Evolutionary conservation across 2,797 vertebrate species (phyloP).

Genomic region (Octomys mimax): DNA sequence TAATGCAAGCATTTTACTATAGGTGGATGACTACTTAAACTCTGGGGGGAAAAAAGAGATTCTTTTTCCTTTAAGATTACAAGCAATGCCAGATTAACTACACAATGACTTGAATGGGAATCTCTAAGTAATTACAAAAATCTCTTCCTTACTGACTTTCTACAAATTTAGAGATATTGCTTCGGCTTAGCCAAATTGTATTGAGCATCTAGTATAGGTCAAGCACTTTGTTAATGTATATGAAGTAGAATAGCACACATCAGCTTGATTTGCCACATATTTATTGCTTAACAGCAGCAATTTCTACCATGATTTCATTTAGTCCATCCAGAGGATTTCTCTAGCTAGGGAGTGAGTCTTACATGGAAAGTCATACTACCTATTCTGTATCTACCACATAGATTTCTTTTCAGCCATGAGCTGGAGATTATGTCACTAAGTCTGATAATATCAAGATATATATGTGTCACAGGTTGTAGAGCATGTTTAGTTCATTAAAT

Average conservation of each 20-base stretch:
- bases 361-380: slow-evolving; percentile 23
- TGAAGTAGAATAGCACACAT: neutral
- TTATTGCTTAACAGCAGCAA: neutral
- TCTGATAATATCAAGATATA: neutral
- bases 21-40: slow-evolving; percentile 25
- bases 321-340: slow-evolving; percentile 19
- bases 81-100: slow-evolving; percentile 14
- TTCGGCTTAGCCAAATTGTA: slow-evolving; percentile 48
- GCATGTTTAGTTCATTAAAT: slow-evolving; percentile 18
- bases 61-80: slow-evolving; percentile 40
- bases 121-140: neutral
- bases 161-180: slow-evolving; percentile 36
- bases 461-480: neutral
- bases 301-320: neutral
- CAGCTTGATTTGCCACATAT: slow-evolving; percentile 3
- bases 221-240: neutral
- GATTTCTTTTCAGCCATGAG: slow-evolving; percentile 13
- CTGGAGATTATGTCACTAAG: neutral
- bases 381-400: neutral
- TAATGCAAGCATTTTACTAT: slow-evolving; percentile 11
- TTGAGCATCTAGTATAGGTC: neutral
- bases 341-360: slow-evolving; percentile 1
- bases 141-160: neutral
- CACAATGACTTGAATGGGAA: neutral
- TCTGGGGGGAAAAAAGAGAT: slow-evolving; percentile 34